Percentiles rank a stretch among this genome's conserved stretches.
These are phyloP conservation scores for Pterois miles DNA, from an alignment of 2,797 vertebrate species.

Conservation along the genomic window DNA sequence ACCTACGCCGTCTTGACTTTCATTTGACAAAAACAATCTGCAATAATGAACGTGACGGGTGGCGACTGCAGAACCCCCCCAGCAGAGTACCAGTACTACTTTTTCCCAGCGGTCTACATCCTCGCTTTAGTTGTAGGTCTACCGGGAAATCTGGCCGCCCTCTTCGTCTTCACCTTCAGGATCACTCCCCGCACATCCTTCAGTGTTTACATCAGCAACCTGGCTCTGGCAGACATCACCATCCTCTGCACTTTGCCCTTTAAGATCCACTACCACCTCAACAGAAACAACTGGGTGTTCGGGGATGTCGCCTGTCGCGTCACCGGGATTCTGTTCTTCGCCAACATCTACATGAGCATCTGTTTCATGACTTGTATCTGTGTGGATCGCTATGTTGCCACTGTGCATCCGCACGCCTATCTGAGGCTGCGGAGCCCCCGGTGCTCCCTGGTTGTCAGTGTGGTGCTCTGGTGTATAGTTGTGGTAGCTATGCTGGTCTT, in stretches of 20 bases:
- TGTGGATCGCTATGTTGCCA: constrained; percentile 86
- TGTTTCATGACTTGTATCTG: constrained; percentile 88
- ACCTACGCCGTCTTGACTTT: background rate
- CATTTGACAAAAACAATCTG: background rate
- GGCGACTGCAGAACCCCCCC: constrained; percentile 24
- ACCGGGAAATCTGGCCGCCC: constrained; percentile 75
- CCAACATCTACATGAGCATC: constrained; percentile 86
- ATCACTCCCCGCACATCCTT: constrained; percentile 69
- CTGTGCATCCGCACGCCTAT: constrained; percentile 82
- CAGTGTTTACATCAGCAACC: constrained; percentile 83
- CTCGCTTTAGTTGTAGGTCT: constrained; percentile 82
- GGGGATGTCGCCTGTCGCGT: constrained; percentile 78
- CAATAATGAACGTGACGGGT: constrained; percentile 52
- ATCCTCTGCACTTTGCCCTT: constrained; percentile 86
- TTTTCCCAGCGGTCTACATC: constrained; percentile 81
- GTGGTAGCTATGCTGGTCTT: constrained; percentile 55
- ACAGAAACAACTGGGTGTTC: constrained; percentile 83
- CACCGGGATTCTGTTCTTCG: constrained; percentile 77
- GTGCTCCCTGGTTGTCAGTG: constrained; percentile 8
- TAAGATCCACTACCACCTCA: constrained; percentile 86
- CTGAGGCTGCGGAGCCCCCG: constrained; percentile 61
- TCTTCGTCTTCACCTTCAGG: constrained; percentile 78
- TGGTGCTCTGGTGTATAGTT: constrained; percentile 72
- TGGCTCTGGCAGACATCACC: constrained; percentile 80
- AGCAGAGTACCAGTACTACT: constrained; percentile 79